phyloP scores from a whole-genome alignment of 2,888 invertebrate genomes.

The Netelia inedita region DNA sequence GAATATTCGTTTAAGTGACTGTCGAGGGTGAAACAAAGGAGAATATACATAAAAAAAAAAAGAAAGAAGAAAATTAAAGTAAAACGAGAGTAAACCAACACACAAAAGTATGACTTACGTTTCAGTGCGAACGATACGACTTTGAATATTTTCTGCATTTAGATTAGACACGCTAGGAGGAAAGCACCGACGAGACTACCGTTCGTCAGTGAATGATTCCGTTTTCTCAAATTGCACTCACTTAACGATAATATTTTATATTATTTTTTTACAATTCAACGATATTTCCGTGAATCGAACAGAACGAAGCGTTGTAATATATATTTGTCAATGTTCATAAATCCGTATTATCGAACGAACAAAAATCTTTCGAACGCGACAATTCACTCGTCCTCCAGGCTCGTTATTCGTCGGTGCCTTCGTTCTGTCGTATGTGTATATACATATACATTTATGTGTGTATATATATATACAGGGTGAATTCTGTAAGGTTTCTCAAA shows the following conservation, averaged over 20 bases:
- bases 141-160: constrained; percentile 69
- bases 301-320: constrained; percentile 33
- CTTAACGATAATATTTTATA: constrained; percentile 1
- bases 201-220: constrained; percentile 22
- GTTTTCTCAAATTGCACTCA: constrained; percentile 16
- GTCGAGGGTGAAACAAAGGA: constrained; percentile 46
- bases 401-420: constrained; percentile 52
- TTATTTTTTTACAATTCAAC: background rate
- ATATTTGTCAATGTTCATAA: constrained; percentile 35
- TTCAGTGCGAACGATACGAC: constrained; percentile 63
- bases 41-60: constrained; percentile 39
- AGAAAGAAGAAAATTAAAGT: background rate
- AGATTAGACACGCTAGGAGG: constrained; percentile 40
- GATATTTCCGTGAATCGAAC: background rate
- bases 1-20: constrained; percentile 59
- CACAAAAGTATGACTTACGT: constrained; percentile 63
- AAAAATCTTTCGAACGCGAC: constrained; percentile 22
- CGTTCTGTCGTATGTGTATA: constrained; percentile 47
- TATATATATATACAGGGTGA: constrained; percentile 40
- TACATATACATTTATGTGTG: constrained; percentile 41
- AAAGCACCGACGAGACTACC: constrained; percentile 35
- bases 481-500: no score
- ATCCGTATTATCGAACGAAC: constrained; percentile 14
- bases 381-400: constrained; percentile 22
- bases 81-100: constrained; percentile 16